phyloP scores from a whole-genome alignment of 1,140 invertebrate genomes.

The Pseudachorutes palmiensis region DNA sequence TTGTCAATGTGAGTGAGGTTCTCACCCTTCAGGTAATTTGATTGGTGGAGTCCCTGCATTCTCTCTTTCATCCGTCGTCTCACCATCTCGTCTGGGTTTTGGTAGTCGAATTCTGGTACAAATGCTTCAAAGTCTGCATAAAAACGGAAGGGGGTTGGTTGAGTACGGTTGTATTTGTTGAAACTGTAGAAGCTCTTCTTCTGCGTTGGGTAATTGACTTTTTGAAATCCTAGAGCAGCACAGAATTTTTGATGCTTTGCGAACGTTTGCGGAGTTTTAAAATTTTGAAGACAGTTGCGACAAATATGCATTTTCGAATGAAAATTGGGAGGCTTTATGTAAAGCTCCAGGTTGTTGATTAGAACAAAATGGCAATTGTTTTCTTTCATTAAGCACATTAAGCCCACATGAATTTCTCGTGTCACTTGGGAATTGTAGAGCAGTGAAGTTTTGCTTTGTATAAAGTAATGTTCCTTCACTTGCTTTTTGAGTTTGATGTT shows the following conservation, averaged over 20 bases:
- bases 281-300: background rate
- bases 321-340: background rate
- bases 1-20: background rate
- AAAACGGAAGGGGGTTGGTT: background rate
- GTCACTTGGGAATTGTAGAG: background rate
- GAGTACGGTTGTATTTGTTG: background rate
- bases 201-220: background rate
- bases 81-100: background rate
- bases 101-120: background rate
- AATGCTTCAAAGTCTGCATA: constrained; percentile 14
- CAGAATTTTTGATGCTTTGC: background rate
- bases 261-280: background rate
- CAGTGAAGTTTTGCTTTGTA: background rate
- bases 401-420: background rate
- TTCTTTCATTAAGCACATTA: background rate
- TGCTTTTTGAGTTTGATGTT: background rate
- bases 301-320: background rate
- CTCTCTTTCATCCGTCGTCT: background rate
- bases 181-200: background rate
- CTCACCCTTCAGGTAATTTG: background rate
- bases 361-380: background rate
- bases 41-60: background rate
- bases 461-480: background rate
- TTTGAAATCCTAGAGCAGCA: background rate
- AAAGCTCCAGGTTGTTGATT: background rate